Percentiles rank a stretch among this genome's conserved stretches.
phyloP scores from a whole-genome alignment of 2,113 vertebrate species.

The Crotalus tigris region DNA sequence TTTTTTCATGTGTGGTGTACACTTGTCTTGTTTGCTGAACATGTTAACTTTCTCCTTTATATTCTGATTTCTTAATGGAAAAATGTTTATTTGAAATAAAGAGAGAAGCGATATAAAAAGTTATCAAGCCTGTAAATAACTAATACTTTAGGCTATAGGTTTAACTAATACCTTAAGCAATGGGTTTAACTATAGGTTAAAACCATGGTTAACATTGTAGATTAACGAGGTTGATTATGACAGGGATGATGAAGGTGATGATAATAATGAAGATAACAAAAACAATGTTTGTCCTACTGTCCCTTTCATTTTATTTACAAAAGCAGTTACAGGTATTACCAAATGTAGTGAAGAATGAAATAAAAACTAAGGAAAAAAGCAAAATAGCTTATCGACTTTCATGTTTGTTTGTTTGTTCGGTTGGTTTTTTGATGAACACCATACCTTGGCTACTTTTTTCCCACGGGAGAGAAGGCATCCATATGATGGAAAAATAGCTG shows the following conservation, averaged over 20 bases:
- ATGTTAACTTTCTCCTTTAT: neutral
- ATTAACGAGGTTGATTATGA: neutral
- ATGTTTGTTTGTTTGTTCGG: no score
- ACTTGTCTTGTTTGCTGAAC: neutral
- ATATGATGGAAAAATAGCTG: no score
- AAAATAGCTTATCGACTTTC: neutral
- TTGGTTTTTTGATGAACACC: neutral
- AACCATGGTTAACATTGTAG: neutral
- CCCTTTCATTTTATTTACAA: neutral
- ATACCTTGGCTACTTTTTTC: neutral
- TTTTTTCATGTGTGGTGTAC: neutral
- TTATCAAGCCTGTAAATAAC: neutral
- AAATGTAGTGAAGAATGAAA: neutral
- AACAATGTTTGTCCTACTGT: neutral
- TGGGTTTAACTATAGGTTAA: neutral
- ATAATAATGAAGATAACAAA: neutral
- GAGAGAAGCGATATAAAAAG: no score
- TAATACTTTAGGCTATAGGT: neutral
- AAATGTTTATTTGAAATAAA: neutral
- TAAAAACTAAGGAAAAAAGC: neutral
- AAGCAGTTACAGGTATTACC: neutral
- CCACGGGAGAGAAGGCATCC: neutral
- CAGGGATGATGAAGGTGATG: neutral
- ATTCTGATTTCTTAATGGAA: neutral
- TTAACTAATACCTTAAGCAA: neutral